Conservation (phyloP, 2,797 vertebrate genomes). For the Limosa lapponica region DNA sequence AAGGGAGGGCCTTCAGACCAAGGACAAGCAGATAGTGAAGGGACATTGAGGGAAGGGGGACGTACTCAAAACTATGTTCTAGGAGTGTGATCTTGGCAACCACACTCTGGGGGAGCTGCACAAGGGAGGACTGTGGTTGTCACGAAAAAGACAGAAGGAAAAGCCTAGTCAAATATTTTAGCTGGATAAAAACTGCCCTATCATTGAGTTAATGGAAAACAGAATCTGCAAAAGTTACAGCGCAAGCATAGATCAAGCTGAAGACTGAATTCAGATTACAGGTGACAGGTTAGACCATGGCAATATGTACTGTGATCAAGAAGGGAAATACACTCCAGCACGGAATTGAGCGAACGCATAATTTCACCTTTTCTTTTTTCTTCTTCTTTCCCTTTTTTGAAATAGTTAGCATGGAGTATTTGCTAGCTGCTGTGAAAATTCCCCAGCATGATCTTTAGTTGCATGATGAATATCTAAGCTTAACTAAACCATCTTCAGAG, state of each 20-base stretch:
- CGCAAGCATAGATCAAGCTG: not conserved
- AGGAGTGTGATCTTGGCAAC: not conserved
- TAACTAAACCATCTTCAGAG: slow-evolving; percentile 3
- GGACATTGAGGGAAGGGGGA: not conserved
- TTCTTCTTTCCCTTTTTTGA: not conserved
- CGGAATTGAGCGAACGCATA: not conserved
- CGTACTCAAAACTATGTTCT: not conserved
- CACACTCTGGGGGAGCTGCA: not conserved
- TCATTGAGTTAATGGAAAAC: slow-evolving; percentile 10
- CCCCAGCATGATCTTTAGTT: not conserved
- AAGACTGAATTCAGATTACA: not conserved
- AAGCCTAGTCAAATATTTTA: not conserved
- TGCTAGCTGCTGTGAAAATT: not conserved
- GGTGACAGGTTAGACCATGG: not conserved
- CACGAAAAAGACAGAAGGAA: accelerated
- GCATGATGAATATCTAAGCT: not conserved
- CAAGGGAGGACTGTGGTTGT: not conserved
- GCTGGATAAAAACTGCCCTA: not conserved
- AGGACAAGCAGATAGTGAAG: not conserved
- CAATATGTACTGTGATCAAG: not conserved
- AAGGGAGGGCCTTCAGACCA: not conserved
- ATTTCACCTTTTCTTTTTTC: not conserved
- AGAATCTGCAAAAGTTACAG: not conserved
- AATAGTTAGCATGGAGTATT: not conserved
- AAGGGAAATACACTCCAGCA: not conserved